Evolutionary conservation across 1,140 invertebrate species (phyloP), one percentile per base, ranked within the genome.

Genomic region (Caenorhabditis inopinata): DNA sequence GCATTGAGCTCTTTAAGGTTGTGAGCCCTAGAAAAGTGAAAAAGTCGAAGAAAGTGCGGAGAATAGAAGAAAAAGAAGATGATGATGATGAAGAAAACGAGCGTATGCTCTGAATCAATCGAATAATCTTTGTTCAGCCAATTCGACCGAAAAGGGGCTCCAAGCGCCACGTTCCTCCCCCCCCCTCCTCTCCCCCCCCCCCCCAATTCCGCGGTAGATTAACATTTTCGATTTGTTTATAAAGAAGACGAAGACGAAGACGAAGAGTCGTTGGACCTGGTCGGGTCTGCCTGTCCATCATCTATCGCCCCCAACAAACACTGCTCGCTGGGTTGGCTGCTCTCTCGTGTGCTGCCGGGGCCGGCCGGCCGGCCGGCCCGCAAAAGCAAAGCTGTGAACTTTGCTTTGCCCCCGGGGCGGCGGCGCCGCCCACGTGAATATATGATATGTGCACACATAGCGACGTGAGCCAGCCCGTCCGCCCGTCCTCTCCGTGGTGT

Each of bases 361-460:
- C 38, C 38, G 5, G 38, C 14, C 6, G 6, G 5, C 38, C 38
- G 14, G n/a, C n/a, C n/a, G n/a, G n/a, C n/a, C n/a, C 58, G 3
- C 32, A 35, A 3, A 2, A n/a, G 23, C 4, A 42, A 11, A 68
- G n/a, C 25, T 18, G 38, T 32, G 58, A 68, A 68, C 58, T 68
- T 68, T 68, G 58, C 58, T 68, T 58, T 68, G 27, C 58, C 58
- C 58, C 32, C 58, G 58, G 58, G 58, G 32, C 58, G 58, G 58
- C 29, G 58, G 32, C 58, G 58, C 58, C 58, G 58, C 58, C 58
- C 58, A 68, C 58, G 58, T 68, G 58, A 68, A 68, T 68, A 68
- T 68, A 68, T 68, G 58, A 68, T 68, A 68, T 68, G 58, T 68
- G 58, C 58, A 68, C 58, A 68, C 58, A 68, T 68, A 68, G 58